Conservation (phyloP, 37 sponge, comb jelly and placozoan species). For the Axinella damicornis region DNA sequence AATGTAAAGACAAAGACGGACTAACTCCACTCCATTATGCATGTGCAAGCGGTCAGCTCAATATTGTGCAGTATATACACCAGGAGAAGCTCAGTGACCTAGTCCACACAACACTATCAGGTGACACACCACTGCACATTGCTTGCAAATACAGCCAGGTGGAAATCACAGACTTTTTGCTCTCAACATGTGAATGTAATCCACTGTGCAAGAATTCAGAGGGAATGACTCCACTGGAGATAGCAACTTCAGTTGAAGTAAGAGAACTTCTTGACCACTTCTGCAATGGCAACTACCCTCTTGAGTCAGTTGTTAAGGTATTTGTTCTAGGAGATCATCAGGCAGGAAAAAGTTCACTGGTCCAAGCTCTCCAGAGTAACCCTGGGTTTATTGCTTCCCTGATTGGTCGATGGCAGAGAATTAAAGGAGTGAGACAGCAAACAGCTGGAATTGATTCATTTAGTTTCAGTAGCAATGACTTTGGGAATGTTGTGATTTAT, state of each 20-base stretch:
- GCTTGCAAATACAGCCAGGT: neutral
- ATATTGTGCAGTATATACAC: neutral
- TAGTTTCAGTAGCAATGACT: constrained; percentile 10
- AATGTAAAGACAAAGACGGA: neutral
- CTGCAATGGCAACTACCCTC: neutral
- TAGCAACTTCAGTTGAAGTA: no score
- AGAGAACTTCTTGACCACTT: no score
- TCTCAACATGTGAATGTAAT: neutral
- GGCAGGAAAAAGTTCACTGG: constrained; percentile 47
- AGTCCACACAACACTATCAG: no score
- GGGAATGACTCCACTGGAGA: neutral
- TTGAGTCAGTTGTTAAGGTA: neutral
- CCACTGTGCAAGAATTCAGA: no score
- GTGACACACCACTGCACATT: constrained; percentile 9
- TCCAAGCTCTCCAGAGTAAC: constrained; percentile 16
- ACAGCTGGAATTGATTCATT: constrained; percentile 40
- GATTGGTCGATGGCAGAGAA: neutral
- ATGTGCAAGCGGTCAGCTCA: constrained; percentile 9
- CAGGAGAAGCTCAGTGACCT: no score
- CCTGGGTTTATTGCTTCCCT: neutral
- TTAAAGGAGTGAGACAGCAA: neutral
- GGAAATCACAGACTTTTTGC: neutral
- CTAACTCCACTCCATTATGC: constrained; percentile 36
- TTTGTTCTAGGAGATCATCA: constrained; percentile 30
- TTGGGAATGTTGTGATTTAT: constrained; percentile 31